Evolutionary conservation across 2,113 vertebrate species (phyloP).

Genomic region (Cyphomyrus discorhynchus): DNA sequence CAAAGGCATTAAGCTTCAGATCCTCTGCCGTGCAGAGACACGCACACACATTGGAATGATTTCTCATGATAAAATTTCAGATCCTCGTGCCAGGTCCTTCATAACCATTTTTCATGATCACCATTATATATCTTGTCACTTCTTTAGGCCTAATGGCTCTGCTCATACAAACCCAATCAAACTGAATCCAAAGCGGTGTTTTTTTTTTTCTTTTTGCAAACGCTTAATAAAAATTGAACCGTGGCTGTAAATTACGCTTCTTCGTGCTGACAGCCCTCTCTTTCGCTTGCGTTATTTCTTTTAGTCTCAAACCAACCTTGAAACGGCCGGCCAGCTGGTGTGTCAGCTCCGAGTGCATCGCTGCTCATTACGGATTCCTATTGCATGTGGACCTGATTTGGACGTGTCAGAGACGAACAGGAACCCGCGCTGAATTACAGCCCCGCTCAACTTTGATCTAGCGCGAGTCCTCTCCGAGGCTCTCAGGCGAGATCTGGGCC

Average conservation of each 20-base stretch:
- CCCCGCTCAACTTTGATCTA: constrained; percentile 59
- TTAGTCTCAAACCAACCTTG: constrained; percentile 24
- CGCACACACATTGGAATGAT: background rate
- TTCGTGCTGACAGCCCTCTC: background rate
- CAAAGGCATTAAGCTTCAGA: background rate
- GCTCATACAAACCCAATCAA: background rate
- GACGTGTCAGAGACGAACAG: constrained; percentile 57
- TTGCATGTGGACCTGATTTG: constrained; percentile 59
- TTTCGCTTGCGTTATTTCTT: constrained; percentile 30
- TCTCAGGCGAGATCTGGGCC: constrained; percentile 18
- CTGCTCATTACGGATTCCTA: constrained; percentile 40
- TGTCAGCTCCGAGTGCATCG: constrained; percentile 40
- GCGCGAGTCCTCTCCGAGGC: constrained; percentile 39
- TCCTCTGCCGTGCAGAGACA: background rate
- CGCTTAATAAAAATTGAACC: constrained; percentile 9
- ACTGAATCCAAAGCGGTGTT: background rate
- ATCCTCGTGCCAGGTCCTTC: background rate
- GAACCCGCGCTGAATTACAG: constrained; percentile 55
- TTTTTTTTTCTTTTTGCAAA: constrained; percentile 27
- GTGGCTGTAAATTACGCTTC: constrained; percentile 22
- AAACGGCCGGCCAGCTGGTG: constrained; percentile 33
- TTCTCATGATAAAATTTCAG: background rate
- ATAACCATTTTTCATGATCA: constrained; percentile 25
- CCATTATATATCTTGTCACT: constrained; percentile 36
- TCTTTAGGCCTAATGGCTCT: constrained; percentile 6